Base-by-base conservation (phyloP, 2,797 vertebrate genomes). In the Gorsachius magnificus region DNA sequence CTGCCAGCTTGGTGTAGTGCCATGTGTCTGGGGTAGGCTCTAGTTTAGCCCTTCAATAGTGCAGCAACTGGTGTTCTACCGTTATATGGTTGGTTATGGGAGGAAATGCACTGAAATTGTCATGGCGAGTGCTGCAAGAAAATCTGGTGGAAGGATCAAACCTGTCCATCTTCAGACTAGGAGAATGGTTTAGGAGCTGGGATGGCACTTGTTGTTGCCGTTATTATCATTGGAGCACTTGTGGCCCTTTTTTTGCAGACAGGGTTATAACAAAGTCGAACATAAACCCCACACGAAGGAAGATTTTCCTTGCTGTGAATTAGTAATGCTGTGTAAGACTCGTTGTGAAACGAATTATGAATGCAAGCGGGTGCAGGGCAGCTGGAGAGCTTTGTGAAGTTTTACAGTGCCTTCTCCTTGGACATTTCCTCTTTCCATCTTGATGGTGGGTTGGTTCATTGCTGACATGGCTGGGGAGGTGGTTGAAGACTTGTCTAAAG, bases 381-480 rank as follows among this genome's bases (percentile, higher is more conserved):
- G 35, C 41, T 65, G 41, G n/a, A 79, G 70, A 82, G 38, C 43
- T 87, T 25, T 53, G 43, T 66, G 74, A 22, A 10, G 2, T 65
- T 61, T 54, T n/a, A 1, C 28, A 43, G 11, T 1, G 2, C 16
- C 74, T 65, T 65, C 71, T 77, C 64, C 5, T 1, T 31, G 31
- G 29, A 53, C 1, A 0, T 70, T 83, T 89, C 77, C 33, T 53
- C 28, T 90, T 89, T 60, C 68, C 7, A 1, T 75, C 60, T 81
- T 43, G 22, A 11, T 1, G 1, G 5, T 48, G 51, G 8, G 3
- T 86, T 91, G 17, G 13, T 61, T 89, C 0, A 0, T 46, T 69
- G 65, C 36, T 78, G n/a, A 71, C 68, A 41, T 48, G 35, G 10
- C 74, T 5, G 9, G 25, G 35, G 31, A 63, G 15, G 26, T 66